Percentiles rank a stretch among this genome's conserved stretches.
Conservation (phyloP, 2,888 invertebrate genomes). For the Boloria selene region DNA sequence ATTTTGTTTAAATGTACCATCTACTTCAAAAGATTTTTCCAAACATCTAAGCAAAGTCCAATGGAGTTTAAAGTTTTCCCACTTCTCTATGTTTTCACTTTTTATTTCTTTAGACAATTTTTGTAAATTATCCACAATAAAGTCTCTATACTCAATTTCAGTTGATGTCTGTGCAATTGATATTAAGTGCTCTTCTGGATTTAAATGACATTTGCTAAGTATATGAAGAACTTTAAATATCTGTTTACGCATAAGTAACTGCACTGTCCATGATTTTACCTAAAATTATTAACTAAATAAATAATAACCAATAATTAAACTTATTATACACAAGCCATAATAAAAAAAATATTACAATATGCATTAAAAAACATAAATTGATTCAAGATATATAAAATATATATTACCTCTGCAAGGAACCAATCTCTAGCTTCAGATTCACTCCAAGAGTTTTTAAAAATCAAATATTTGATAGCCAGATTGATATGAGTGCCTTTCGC, state of each 20-base stretch:
- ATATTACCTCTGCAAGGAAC: constrained; percentile 80
- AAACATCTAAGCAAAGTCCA: constrained; percentile 72
- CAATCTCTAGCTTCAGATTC: constrained; percentile 77
- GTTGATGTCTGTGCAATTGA: constrained; percentile 82
- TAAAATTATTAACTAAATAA: constrained; percentile 48
- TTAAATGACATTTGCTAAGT: constrained; percentile 83
- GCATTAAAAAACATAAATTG: constrained; percentile 29
- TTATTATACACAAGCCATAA: constrained; percentile 22
- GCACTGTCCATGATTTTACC: constrained; percentile 85
- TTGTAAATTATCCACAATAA: constrained; percentile 85
- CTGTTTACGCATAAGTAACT: constrained; percentile 83
- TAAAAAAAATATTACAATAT: constrained; percentile 28
- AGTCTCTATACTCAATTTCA: constrained; percentile 83
- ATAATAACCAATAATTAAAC: constrained; percentile 3
- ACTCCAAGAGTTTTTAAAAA: constrained; percentile 78
- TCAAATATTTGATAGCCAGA: constrained; percentile 82
- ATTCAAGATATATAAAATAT: not conserved
- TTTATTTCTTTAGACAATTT: constrained; percentile 72
- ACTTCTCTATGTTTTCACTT: constrained; percentile 56
- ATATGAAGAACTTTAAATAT: constrained; percentile 85
- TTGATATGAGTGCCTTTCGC: constrained; percentile 85
- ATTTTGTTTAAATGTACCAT: constrained; percentile 76
- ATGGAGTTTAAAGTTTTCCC: constrained; percentile 67
- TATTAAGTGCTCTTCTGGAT: constrained; percentile 81
- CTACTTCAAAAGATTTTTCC: constrained; percentile 75